These are phyloP conservation scores for Amphipyra berbera DNA, from an alignment of 2,888 invertebrate species.

Conservation along the genomic window DNA sequence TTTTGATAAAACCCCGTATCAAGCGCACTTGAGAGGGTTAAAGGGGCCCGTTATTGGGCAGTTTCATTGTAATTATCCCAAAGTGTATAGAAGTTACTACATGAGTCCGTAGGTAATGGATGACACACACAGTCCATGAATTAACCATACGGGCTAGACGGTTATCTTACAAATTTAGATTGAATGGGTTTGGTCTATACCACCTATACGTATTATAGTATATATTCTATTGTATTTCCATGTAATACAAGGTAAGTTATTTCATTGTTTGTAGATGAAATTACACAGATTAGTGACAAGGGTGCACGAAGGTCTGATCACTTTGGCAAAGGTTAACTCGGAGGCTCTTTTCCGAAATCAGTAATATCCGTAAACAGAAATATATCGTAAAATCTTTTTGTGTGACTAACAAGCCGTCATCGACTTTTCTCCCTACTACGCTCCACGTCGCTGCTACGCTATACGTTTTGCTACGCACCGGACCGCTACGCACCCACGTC, in stretches of 20 bases:
- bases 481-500: background rate
- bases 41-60: slow-evolving; percentile 64
- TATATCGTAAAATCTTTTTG: too few relatives aligned
- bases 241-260: slow-evolving; percentile 6
- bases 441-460: slow-evolving; percentile 1
- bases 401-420: background rate
- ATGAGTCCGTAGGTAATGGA: slow-evolving; percentile 49
- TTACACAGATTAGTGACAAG: slow-evolving; percentile 24
- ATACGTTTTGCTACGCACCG: background rate
- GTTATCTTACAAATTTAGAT: slow-evolving; percentile 37
- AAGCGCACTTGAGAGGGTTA: slow-evolving; percentile 66
- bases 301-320: slow-evolving; percentile 12
- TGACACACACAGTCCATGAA: slow-evolving; percentile 31
- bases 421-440: background rate
- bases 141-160: slow-evolving; percentile 5
- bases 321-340: background rate
- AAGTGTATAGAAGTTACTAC: slow-evolving; percentile 39
- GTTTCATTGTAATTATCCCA: slow-evolving; percentile 65
- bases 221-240: slow-evolving; percentile 19
- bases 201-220: background rate
- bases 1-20: slow-evolving; percentile 71
- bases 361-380: too few relatives aligned
- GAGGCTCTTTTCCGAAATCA: too few relatives aligned
- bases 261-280: slow-evolving; percentile 25
- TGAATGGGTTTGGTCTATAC: slow-evolving; percentile 19